phyloP scores from a whole-genome alignment of 2,888 invertebrate genomes.

The Cremastinae sp. region DNA sequence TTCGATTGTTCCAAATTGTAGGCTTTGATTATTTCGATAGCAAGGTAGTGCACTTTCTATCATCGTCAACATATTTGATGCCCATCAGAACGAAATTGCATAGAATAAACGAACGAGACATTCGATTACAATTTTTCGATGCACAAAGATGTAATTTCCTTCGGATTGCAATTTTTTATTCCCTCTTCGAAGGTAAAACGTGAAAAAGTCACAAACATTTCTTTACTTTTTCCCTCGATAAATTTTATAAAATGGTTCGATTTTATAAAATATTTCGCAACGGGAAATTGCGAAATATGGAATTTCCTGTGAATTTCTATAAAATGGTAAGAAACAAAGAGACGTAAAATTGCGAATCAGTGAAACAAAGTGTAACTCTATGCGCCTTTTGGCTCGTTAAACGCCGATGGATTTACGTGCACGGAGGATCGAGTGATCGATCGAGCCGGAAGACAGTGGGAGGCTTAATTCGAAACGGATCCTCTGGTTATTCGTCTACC shows the following conservation, averaged over 20 bases:
- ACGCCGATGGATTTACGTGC: constrained; percentile 4
- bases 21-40: constrained; percentile 51
- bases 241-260: too few relatives aligned
- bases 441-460: constrained; percentile 21
- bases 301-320: background rate
- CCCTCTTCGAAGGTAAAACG: too few relatives aligned
- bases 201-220: too few relatives aligned
- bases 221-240: too few relatives aligned
- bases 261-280: too few relatives aligned
- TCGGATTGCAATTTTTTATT: too few relatives aligned
- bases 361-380: background rate
- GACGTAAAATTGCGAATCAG: background rate
- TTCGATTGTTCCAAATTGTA: constrained; percentile 44
- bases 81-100: constrained; percentile 27
- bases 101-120: too few relatives aligned
- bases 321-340: constrained; percentile 5
- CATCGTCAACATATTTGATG: constrained; percentile 52
- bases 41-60: constrained; percentile 51
- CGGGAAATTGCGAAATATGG: too few relatives aligned
- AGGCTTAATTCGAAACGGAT: constrained; percentile 47
- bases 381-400: background rate
- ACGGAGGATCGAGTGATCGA: constrained; percentile 32
- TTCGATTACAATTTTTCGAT: background rate
- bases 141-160: background rate
- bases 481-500: background rate